These are phyloP conservation scores for Leucoraja erinaceus DNA, from an alignment of 2,113 vertebrate species.

Conservation along the genomic window DNA sequence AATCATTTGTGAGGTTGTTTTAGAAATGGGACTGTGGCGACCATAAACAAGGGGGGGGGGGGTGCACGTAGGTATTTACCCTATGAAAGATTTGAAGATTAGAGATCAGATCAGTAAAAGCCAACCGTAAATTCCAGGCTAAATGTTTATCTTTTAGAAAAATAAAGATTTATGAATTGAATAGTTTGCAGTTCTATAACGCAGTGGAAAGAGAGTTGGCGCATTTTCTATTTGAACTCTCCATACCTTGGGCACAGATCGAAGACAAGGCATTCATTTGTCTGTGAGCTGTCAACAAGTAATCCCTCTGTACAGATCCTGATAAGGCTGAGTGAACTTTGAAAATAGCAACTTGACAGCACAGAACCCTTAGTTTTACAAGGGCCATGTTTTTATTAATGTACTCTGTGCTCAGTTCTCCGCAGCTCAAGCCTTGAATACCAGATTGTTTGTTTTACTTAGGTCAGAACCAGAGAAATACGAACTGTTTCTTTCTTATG, in stretches of 20 bases:
- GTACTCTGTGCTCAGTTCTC: background rate
- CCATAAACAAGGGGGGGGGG: slow-evolving; percentile 46
- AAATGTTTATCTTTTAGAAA: background rate
- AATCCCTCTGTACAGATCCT: slow-evolving; percentile 35
- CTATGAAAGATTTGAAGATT: background rate
- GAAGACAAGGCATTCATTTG: slow-evolving; percentile 54
- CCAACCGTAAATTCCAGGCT: background rate
- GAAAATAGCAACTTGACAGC: slow-evolving; percentile 43
- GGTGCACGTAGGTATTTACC: background rate
- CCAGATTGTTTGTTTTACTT: background rate
- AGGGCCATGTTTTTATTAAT: slow-evolving; percentile 39
- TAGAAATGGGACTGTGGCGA: slow-evolving; percentile 52
- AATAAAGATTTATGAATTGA: background rate
- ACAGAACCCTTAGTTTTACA: slow-evolving; percentile 42
- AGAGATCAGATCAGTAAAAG: background rate
- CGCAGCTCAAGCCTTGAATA: background rate
- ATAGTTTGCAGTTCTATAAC: slow-evolving; percentile 45
- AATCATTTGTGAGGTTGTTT: slow-evolving; percentile 43
- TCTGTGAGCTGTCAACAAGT: slow-evolving; percentile 53
- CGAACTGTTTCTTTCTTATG: background rate
- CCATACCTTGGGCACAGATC: slow-evolving; percentile 55
- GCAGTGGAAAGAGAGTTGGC: slow-evolving; percentile 37
- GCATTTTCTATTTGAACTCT: slow-evolving; percentile 64
- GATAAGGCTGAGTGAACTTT: slow-evolving; percentile 42
- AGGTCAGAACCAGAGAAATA: background rate